A percentile compares a stretch with the other conserved stretches of the same genome.
Evolutionary conservation across 2,113 vertebrate genomes (phyloP).

Genomic region (Brachypodius melanocephalos): DNA sequence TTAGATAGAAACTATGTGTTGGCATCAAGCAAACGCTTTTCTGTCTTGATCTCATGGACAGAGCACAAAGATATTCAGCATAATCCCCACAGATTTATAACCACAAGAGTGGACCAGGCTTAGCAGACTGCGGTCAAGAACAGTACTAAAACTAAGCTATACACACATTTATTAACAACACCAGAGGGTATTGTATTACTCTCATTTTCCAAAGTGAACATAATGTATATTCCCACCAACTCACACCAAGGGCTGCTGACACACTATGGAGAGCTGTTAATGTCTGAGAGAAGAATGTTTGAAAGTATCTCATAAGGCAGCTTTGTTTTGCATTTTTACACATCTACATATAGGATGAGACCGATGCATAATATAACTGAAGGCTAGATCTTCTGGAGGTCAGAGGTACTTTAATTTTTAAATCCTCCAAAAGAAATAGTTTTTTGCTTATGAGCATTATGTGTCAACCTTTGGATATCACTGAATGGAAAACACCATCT

Average conservation of each 20-base stretch:
- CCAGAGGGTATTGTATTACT: constrained; percentile 15
- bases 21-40: constrained; percentile 61
- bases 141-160: constrained; percentile 39
- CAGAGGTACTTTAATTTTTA: constrained; percentile 9
- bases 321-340: neutral
- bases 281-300: neutral
- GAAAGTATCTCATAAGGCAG: neutral
- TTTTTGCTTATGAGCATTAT: constrained; percentile 8
- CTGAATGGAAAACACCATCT: neutral
- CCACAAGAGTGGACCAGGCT: constrained; percentile 14
- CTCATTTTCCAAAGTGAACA: constrained; percentile 8
- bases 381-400: neutral
- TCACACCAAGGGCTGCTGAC: neutral
- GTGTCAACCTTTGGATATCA: neutral
- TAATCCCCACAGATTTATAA: constrained; percentile 61
- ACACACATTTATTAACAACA: constrained; percentile 43
- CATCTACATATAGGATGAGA: neutral
- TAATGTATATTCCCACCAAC: constrained; percentile 18
- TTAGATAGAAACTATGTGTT: constrained; percentile 55
- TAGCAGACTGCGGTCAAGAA: constrained; percentile 28
- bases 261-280: neutral
- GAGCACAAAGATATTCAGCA: constrained; percentile 50
- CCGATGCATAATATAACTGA: neutral
- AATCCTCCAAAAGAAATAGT: neutral
- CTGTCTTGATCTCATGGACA: constrained; percentile 53